A percentile compares a stretch with the other conserved stretches of the same genome.
Conservation (phyloP, 2,113 vertebrate genomes). For the Pristiophorus japonicus region DNA sequence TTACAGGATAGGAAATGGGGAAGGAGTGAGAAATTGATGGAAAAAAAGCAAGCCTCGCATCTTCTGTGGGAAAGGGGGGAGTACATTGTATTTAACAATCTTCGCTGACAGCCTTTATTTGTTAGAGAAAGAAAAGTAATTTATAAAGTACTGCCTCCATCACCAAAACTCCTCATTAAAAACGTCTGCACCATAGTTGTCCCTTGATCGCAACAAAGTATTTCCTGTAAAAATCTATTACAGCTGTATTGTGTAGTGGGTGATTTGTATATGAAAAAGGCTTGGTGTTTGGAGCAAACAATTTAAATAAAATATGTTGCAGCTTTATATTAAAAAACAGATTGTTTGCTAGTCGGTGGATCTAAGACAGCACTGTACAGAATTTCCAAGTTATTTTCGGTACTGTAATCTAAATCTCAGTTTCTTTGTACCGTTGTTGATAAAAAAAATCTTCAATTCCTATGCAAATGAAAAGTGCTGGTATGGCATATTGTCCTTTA, state of each 20-base stretch:
- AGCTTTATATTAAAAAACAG: not conserved
- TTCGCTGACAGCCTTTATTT: not conserved
- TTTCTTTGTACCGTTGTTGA: too few species aligned
- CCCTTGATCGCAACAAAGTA: not conserved
- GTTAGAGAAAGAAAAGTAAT: not conserved
- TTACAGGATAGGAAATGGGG: not conserved
- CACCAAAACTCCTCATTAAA: not conserved
- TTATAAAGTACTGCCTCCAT: not conserved
- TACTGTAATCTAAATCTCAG: too few species aligned
- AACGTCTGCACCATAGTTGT: not conserved
- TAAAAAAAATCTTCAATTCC: too few species aligned
- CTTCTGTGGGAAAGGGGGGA: not conserved
- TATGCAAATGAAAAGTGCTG: too few species aligned
- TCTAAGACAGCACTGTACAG: too few species aligned
- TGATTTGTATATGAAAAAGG: not conserved
- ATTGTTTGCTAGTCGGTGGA: too few species aligned
- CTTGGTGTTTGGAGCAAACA: not conserved
- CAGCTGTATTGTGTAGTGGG: not conserved
- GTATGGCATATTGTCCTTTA: too few species aligned
- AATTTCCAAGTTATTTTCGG: too few species aligned
- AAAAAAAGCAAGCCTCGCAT: not conserved
- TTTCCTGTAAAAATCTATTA: not conserved
- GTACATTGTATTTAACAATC: not conserved
- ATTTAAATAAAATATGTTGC: not conserved
- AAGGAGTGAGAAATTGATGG: not conserved